Conservation (phyloP, 1,140 invertebrate genomes). For the Drosophila serrata region DNA sequence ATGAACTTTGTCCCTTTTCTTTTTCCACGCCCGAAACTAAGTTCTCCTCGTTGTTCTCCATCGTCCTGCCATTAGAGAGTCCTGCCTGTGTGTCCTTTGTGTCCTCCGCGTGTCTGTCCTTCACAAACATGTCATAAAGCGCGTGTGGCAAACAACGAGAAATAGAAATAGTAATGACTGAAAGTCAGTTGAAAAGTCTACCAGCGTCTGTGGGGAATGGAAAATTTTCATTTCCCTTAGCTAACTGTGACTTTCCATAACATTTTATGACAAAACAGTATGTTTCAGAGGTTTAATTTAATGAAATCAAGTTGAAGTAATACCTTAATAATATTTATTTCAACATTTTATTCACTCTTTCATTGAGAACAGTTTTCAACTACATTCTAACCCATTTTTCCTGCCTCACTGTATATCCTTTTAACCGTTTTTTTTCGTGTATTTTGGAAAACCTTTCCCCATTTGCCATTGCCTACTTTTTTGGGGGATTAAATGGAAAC, state of each 20-base stretch:
- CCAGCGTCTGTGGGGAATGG: constrained; percentile 1
- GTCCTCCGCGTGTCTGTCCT: constrained; percentile 52
- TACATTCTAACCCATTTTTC: not conserved
- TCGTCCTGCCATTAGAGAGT: constrained; percentile 7
- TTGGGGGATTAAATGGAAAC: constrained; percentile 9
- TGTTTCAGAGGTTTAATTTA: not conserved
- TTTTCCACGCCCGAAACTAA: constrained; percentile 23
- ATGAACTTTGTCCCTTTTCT: constrained; percentile 48
- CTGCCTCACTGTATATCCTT: not conserved
- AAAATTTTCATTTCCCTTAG: constrained; percentile 20
- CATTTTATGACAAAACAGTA: not conserved
- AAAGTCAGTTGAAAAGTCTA: constrained; percentile 29
- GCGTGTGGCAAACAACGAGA: constrained; percentile 34
- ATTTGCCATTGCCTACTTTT: constrained; percentile 37
- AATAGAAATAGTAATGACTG: constrained; percentile 30
- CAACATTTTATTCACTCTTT: not conserved
- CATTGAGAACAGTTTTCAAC: not conserved
- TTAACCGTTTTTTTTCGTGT: not conserved
- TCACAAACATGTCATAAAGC: constrained; percentile 68
- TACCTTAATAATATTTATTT: not conserved
- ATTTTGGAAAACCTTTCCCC: not conserved
- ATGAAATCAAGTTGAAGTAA: not conserved
- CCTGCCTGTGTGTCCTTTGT: constrained; percentile 13
- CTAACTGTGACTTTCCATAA: not conserved
- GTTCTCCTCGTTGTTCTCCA: not conserved